Evolutionary conservation across 2,797 vertebrate genomes (phyloP).

Genomic region (Smutsia temminckii): DNA sequence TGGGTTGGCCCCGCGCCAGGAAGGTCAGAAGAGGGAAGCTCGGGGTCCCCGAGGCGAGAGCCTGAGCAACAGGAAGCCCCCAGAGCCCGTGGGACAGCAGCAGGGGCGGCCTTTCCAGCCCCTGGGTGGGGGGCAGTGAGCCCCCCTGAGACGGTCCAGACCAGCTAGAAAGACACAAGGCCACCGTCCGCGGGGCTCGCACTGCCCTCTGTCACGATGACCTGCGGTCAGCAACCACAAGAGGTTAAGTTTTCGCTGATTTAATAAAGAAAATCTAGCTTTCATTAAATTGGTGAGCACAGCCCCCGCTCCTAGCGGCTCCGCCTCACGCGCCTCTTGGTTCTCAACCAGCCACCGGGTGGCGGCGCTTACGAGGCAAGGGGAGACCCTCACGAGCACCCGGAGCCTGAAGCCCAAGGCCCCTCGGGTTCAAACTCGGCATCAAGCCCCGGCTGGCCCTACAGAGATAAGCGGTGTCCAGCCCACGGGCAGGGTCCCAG

Average conservation of each 20-base stretch:
- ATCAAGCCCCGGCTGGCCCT: not conserved
- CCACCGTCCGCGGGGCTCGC: not conserved
- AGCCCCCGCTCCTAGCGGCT: not conserved
- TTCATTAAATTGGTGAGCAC: not conserved
- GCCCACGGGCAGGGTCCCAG: not conserved
- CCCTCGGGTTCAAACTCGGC: not conserved
- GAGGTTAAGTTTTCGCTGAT: not conserved
- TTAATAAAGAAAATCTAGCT: not conserved
- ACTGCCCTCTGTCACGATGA: not conserved
- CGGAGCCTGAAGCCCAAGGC: not conserved
- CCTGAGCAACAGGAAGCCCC: not conserved
- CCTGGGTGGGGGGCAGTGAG: not conserved
- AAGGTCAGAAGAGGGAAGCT: not conserved
- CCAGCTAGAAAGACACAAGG: not conserved
- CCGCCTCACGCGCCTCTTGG: not conserved
- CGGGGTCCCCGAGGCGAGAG: not conserved
- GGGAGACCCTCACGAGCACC: not conserved
- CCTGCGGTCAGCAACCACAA: not conserved
- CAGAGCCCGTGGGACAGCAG: not conserved
- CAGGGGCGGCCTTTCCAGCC: not conserved
- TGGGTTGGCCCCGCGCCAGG: not conserved
- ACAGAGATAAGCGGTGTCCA: not conserved
- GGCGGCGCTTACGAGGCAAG: not conserved
- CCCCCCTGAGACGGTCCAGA: not conserved
- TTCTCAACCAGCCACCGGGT: not conserved